A percentile compares a stretch with the other conserved stretches of the same genome.
Conservation (phyloP, 2,888 invertebrate genomes). For the Tortrix viridana region DNA sequence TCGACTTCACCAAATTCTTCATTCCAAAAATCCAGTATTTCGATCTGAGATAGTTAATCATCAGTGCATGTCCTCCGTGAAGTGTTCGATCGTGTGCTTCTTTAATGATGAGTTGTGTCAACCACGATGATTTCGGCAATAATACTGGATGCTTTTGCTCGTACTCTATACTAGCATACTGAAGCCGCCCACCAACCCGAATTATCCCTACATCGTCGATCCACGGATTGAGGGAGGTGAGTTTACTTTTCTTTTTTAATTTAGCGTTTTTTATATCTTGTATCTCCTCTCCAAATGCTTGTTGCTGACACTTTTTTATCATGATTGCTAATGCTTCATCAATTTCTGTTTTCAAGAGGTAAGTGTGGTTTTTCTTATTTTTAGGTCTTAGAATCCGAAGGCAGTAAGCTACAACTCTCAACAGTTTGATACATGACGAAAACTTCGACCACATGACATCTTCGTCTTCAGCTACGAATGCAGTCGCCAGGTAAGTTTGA, state of each 20-base stretch:
- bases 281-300: conserved; percentile 3
- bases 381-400: not conserved
- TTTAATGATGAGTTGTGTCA: not conserved
- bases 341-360: conserved; percentile 10
- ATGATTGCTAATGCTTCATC: conserved; percentile 10
- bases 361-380: not conserved
- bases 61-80: not conserved
- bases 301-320: not conserved
- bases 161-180: not conserved
- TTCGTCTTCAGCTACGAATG: not conserved
- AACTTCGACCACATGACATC: not conserved
- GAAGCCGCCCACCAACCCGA: not conserved
- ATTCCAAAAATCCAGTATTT: conserved; percentile 3
- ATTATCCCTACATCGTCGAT: not conserved
- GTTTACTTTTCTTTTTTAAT: not conserved
- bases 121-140: not conserved
- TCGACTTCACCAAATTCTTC: not conserved
- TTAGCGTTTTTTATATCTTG: not conserved
- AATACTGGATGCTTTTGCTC: conserved; percentile 1
- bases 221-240: conserved; percentile 5
- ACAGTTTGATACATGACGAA: not conserved
- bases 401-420: conserved; percentile 9
- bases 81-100: not conserved
- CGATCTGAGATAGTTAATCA: not conserved
- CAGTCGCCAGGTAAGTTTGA: not conserved